These are phyloP conservation scores for Lycaena phlaeas DNA, from an alignment of 2,888 invertebrate genomes.

Conservation along the genomic window DNA sequence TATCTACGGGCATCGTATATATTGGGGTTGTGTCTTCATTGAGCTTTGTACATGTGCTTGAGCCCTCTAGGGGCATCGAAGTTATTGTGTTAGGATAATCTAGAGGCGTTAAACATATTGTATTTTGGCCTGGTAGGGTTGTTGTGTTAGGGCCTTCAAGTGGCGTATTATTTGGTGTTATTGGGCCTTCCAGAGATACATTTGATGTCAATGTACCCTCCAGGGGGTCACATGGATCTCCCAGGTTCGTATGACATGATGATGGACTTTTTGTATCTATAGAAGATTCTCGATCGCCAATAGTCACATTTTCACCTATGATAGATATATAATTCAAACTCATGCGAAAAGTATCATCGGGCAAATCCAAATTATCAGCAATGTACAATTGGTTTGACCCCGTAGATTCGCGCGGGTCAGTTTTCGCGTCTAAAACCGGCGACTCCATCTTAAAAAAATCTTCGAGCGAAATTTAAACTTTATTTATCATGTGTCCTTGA, in stretches of 20 bases:
- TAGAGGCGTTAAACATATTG: too few species aligned
- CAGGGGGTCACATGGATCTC: neutral
- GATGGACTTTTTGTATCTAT: constrained; percentile 25
- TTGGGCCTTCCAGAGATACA: neutral
- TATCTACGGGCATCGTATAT: too few species aligned
- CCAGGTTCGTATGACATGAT: neutral
- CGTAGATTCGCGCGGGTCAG: constrained; percentile 26
- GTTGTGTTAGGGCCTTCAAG: neutral
- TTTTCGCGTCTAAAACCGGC: constrained; percentile 25
- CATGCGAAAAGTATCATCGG: constrained; percentile 57
- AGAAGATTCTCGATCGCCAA: constrained; percentile 37
- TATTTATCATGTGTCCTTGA: constrained; percentile 42
- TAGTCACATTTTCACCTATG: constrained; percentile 59
- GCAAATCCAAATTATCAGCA: constrained; percentile 43
- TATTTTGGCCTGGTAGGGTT: neutral
- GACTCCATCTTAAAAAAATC: constrained; percentile 37
- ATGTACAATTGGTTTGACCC: constrained; percentile 46
- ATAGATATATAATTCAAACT: constrained; percentile 48
- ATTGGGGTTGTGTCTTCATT: too few species aligned
- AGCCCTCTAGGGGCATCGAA: neutral
- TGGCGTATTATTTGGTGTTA: constrained; percentile 17
- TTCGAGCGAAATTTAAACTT: too few species aligned
- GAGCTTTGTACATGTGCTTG: too few species aligned
- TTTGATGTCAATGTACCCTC: neutral
- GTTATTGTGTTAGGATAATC: neutral